Base-by-base conservation (phyloP, 2,888 invertebrate species). In the Mystacides longicornis region DNA sequence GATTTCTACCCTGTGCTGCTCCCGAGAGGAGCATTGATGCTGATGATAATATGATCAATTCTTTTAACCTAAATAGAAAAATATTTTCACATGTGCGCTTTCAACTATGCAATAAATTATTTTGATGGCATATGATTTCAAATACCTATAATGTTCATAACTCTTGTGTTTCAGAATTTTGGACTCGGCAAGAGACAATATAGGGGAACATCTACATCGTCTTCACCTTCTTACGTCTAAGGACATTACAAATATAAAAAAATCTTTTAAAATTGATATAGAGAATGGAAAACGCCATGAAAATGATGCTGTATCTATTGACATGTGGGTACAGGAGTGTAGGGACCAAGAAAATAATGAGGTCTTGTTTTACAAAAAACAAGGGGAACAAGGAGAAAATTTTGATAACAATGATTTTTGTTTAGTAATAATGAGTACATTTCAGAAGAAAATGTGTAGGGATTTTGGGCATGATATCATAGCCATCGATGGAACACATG, bases 81-180 rank as follows among this genome's bases (percentile, higher is more conserved):
- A n/a, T n/a, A n/a, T n/a, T n/a, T n/a, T n/a, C n/a, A n/a, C n/a
- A n/a, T n/a, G n/a, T n/a, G n/a, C n/a, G n/a, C n/a, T n/a, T n/a
- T n/a, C n/a, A n/a, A n/a, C n/a, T n/a, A n/a, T n/a, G n/a, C n/a
- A n/a, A n/a, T n/a, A n/a, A n/a, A n/a, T n/a, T n/a, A n/a, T n/a
- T n/a, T n/a, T n/a, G n/a, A n/a, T n/a, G n/a, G n/a, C n/a, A n/a
- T n/a, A n/a, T n/a, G n/a, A n/a, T n/a, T n/a, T n/a, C n/a, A n/a
- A n/a, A n/a, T n/a, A n/a, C n/a, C 7, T 43, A 43, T 16, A 43
- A 14, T 43, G 43, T 43, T 43, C 43, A 14, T 5, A 43, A 43
- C 43, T 43, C 16, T 43, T 16, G 43, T 43, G 43, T 43, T 43
- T 43, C 16, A 43, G 43, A 43, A 43, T 43, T 43, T 43, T 43